A percentile compares a stretch with the other conserved stretches of the same genome.
Conservation (phyloP, 2,888 invertebrate genomes). For the Nezara viridula region DNA sequence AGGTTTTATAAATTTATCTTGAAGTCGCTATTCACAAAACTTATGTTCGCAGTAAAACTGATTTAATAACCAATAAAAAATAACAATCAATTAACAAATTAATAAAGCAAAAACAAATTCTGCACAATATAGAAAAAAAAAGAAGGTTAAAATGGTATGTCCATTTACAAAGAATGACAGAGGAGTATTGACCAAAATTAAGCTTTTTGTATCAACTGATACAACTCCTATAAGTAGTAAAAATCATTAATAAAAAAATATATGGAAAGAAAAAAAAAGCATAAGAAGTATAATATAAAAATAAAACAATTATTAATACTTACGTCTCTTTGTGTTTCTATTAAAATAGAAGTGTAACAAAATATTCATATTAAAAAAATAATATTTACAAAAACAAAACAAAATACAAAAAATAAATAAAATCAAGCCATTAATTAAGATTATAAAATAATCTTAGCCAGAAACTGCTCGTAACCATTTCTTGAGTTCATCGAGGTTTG, state of each 20-base stretch:
- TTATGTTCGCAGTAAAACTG: no score
- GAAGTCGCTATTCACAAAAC: neutral
- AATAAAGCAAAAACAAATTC: no score
- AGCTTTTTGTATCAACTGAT: no score
- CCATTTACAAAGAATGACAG: no score
- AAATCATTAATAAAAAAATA: no score
- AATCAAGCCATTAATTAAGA: neutral
- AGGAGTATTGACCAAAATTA: no score
- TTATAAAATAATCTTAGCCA: conserved; percentile 10
- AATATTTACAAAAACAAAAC: neutral
- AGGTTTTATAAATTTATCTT: neutral
- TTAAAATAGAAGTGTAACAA: neutral
- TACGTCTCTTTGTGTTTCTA: neutral
- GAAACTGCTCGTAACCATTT: conserved; percentile 61
- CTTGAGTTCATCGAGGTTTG: conserved; percentile 60
- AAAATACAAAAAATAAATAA: neutral
- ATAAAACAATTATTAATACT: neutral
- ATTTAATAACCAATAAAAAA: neutral
- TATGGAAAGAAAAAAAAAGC: no score
- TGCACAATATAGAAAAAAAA: no score
- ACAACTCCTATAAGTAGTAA: no score
- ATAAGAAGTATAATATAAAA: neutral
- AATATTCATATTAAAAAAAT: neutral
- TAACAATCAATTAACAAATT: neutral
- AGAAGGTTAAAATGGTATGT: no score